Percentiles rank a stretch among this genome's conserved stretches.
These are phyloP conservation scores for Aramus guarauna DNA, from an alignment of 2,113 vertebrate genomes.

Conservation along the genomic window DNA sequence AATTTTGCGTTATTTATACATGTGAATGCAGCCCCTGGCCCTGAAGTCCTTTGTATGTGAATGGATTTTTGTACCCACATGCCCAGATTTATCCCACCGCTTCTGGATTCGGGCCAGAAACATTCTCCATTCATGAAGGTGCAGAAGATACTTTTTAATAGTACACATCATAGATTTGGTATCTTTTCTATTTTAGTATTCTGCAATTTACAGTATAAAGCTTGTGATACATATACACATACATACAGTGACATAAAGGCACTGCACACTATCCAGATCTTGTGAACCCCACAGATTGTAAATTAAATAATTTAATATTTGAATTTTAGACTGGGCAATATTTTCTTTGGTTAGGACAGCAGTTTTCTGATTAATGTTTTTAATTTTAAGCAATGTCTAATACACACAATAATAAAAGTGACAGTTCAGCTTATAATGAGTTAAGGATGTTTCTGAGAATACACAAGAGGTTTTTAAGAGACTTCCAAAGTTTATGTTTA, in stretches of 20 bases:
- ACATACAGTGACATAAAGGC: neutral
- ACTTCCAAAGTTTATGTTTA: slow-evolving; percentile 65
- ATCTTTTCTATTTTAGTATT: neutral
- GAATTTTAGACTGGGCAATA: slow-evolving; percentile 73
- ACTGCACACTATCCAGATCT: neutral
- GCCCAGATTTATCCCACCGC: neutral
- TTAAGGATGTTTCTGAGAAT: slow-evolving; percentile 72
- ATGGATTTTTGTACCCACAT: neutral
- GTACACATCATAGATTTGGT: neutral
- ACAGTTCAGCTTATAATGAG: slow-evolving; percentile 74
- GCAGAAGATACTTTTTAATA: neutral
- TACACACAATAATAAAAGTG: slow-evolving; percentile 80
- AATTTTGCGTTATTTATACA: neutral
- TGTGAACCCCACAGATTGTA: neutral
- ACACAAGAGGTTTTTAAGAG: slow-evolving; percentile 66
- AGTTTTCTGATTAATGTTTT: slow-evolving; percentile 83
- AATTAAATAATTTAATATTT: slow-evolving; percentile 77
- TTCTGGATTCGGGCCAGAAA: neutral
- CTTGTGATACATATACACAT: neutral
- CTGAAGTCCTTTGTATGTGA: neutral
- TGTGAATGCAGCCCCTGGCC: neutral
- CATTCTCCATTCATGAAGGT: neutral
- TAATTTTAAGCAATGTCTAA: slow-evolving; percentile 79
- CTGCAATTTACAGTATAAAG: neutral
- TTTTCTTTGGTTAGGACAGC: slow-evolving; percentile 73